Evolutionary conservation across 2,797 vertebrate species (phyloP).

Genomic region (Harpagifer antarcticus): DNA sequence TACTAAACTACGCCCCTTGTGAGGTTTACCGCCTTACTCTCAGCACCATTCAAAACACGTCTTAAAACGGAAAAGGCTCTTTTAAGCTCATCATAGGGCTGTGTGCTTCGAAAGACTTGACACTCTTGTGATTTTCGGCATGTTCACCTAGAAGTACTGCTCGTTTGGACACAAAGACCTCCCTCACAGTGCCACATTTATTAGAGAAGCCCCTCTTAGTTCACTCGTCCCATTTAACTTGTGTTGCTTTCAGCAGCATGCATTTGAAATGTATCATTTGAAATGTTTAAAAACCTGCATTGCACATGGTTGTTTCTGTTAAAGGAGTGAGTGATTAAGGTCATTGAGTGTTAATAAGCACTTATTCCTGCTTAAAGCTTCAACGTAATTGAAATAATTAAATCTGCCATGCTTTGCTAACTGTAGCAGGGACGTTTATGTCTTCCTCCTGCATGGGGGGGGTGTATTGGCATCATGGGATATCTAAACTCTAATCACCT

Average conservation of each 20-base stretch:
- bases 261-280: slow-evolving; percentile 55
- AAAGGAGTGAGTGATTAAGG: slow-evolving; percentile 46
- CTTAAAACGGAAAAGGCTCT: slow-evolving; percentile 33
- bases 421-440: slow-evolving; percentile 11
- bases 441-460: slow-evolving; percentile 55
- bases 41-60: slow-evolving; percentile 76
- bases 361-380: slow-evolving; percentile 16
- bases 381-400: background rate
- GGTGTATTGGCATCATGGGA: slow-evolving; percentile 39
- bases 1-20: slow-evolving; percentile 27
- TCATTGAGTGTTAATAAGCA: slow-evolving; percentile 13
- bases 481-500: slow-evolving; percentile 45
- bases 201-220: slow-evolving; percentile 30
- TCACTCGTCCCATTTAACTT: slow-evolving; percentile 44
- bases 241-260: slow-evolving; percentile 71
- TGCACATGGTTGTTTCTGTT: slow-evolving; percentile 46
- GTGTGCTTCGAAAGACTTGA: slow-evolving; percentile 38
- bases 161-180: slow-evolving; percentile 38
- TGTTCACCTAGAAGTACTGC: slow-evolving; percentile 69
- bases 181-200: slow-evolving; percentile 38
- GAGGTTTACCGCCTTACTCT: slow-evolving; percentile 52
- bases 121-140: slow-evolving; percentile 60
- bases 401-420: slow-evolving; percentile 33
- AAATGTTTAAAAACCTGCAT: slow-evolving; percentile 22
- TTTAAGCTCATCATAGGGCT: slow-evolving; percentile 23